These are phyloP conservation scores for Aphis craccivora DNA, from an alignment of 1,140 invertebrate genomes.

Conservation along the genomic window DNA sequence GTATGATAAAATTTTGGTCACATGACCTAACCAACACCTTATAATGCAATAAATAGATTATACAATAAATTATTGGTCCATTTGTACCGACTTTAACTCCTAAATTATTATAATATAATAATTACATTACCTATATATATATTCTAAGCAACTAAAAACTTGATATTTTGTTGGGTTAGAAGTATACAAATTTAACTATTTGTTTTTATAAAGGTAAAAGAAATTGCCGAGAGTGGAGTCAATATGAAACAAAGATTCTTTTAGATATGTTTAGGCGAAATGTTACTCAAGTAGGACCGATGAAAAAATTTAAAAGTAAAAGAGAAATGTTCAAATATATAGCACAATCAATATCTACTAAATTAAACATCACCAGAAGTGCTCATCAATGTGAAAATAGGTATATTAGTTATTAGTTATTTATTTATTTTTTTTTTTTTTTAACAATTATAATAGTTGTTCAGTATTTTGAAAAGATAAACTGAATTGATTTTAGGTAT, in stretches of 20 bases:
- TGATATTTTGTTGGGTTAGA: neutral
- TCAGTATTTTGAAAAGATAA: neutral
- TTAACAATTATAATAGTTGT: neutral
- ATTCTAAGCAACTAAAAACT: neutral
- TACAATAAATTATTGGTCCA: too few relatives aligned
- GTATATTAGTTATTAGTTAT: slow-evolving; percentile 20
- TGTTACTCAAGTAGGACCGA: slow-evolving; percentile 47
- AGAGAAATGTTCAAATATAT: slow-evolving; percentile 50
- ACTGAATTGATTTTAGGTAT: slow-evolving; percentile 9
- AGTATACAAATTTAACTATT: neutral
- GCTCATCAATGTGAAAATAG: slow-evolving; percentile 55
- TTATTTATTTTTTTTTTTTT: neutral
- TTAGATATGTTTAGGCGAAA: slow-evolving; percentile 50
- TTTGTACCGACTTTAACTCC: neutral
- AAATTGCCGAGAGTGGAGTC: slow-evolving; percentile 51
- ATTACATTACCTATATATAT: neutral
- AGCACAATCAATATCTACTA: slow-evolving; percentile 41
- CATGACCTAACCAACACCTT: too few relatives aligned
- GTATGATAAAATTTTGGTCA: too few relatives aligned
- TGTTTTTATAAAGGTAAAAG: slow-evolving; percentile 32
- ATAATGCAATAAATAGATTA: too few relatives aligned
- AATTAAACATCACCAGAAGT: slow-evolving; percentile 41
- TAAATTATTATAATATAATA: neutral
- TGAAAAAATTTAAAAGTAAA: slow-evolving; percentile 57
- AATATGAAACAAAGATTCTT: slow-evolving; percentile 54